Evolutionary conservation across 2,113 vertebrate species (phyloP).

Genomic region (Plecotus auritus): DNA sequence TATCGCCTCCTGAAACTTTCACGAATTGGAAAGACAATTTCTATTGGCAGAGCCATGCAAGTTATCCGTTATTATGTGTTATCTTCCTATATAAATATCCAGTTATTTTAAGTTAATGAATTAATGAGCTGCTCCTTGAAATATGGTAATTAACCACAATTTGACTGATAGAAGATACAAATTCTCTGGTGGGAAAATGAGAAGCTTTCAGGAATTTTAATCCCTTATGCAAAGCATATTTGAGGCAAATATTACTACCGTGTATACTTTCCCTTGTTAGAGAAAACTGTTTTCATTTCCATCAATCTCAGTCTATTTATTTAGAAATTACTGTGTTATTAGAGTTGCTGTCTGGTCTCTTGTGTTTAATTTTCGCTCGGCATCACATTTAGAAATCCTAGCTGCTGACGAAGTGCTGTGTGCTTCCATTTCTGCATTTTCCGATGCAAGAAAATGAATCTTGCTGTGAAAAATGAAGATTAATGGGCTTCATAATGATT

Average conservation of each 20-base stretch:
- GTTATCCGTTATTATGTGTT: slow-evolving; percentile 55
- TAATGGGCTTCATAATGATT: slow-evolving; percentile 84
- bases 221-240: slow-evolving; percentile 60
- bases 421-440: slow-evolving; percentile 77
- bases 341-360: slow-evolving; percentile 77
- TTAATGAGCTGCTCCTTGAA: slow-evolving; percentile 70
- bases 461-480: slow-evolving; percentile 86
- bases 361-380: slow-evolving; percentile 81
- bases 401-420: slow-evolving; percentile 70
- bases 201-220: slow-evolving; percentile 72
- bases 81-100: slow-evolving; percentile 62
- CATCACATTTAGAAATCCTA: slow-evolving; percentile 80
- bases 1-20: slow-evolving; percentile 51
- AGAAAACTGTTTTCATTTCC: slow-evolving; percentile 73
- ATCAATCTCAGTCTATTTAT: slow-evolving; percentile 83
- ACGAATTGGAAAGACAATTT: slow-evolving; percentile 24
- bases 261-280: slow-evolving; percentile 56
- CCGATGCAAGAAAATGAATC: slow-evolving; percentile 78
- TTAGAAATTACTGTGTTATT: slow-evolving; percentile 82
- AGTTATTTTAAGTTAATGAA: slow-evolving; percentile 70
- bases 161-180: slow-evolving; percentile 69
- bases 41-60: neutral
- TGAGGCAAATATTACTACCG: slow-evolving; percentile 65
- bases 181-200: slow-evolving; percentile 57
- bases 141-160: slow-evolving; percentile 66